These are phyloP conservation scores for Drosophila cognata DNA, from an alignment of 2,888 invertebrate species.

Conservation along the genomic window DNA sequence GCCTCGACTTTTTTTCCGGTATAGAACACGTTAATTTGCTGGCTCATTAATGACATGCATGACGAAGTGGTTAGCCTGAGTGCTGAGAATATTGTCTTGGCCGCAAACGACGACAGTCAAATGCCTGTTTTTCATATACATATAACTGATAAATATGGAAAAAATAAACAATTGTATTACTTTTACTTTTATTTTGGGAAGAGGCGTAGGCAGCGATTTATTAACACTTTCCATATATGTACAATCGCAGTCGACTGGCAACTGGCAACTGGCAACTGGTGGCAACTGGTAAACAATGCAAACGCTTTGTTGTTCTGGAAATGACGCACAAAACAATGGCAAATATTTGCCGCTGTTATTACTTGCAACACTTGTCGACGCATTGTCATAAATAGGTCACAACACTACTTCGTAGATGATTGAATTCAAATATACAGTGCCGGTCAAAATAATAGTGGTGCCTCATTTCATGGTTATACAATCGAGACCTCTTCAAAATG, in stretches of 20 bases:
- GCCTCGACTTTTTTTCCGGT: conserved; percentile 63
- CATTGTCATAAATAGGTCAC: conserved; percentile 10
- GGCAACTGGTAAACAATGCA: conserved; percentile 46
- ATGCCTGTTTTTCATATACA: not conserved
- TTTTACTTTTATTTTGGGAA: conserved; percentile 44
- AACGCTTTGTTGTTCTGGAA: conserved; percentile 43
- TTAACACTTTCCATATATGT: conserved; percentile 51
- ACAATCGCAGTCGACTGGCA: conserved; percentile 8
- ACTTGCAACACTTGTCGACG: conserved; percentile 29
- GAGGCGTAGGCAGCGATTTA: conserved; percentile 15
- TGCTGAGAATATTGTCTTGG: not conserved
- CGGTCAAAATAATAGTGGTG: not conserved
- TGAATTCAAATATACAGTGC: not conserved
- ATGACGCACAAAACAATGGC: conserved; percentile 14
- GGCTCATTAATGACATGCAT: conserved; percentile 64
- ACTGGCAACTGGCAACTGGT: not conserved
- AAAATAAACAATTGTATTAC: conserved; percentile 12
- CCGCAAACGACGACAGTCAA: not conserved
- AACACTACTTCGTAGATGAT: not conserved
- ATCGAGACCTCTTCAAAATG: not conserved
- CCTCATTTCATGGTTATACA: not conserved
- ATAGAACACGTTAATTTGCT: conserved; percentile 76
- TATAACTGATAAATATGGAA: conserved; percentile 15
- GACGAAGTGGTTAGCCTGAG: conserved; percentile 39
- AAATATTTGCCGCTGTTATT: conserved; percentile 45